Evolutionary conservation across 2,888 invertebrate genomes (phyloP), one percentile per base, ranked within the genome.

Genomic region (Leptopilina myrica): DNA sequence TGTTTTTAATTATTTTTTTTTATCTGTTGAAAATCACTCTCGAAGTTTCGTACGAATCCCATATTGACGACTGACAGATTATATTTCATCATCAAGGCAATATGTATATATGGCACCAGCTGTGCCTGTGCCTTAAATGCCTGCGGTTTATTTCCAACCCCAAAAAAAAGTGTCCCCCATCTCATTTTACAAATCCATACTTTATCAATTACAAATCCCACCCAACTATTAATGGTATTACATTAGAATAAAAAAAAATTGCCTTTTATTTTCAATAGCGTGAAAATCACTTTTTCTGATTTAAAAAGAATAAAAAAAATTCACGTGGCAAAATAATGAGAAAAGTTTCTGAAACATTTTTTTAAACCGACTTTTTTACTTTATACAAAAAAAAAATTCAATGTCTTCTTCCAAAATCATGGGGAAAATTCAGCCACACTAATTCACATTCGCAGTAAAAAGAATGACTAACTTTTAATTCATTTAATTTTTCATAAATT

Each of bases 51-150:
- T 56, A 9, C 73, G 53, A 73, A 40, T 33, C 73, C 73, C 73
- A 59, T n/a, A 26, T 56, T 53, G 33, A 56, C 56, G 56, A 56
- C 73, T 73, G 73, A 73, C 56, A 73, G 73, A 73, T 73, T 73
- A 56, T 56, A 26, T 59, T 73, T 56, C 73, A 56, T 56, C 73
- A 73, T 56, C 73, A 73, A 73, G 56, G 33, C 49, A 33, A 33
- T 33, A 33, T 33, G 33, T 33, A 33, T 33, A 33, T 49, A 33
- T 73, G 73, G 73, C 56, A 73, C 56, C 73, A 73, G 53, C 73
- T 73, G 73, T 56, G 73, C 53, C 73, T 73, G 73, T 56, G 73
- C 53, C 73, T 73, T 73, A 56, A 73, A 73, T 73, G 56, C 73
- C 56, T 69, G 73, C 6, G 73, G 73, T 56, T 56, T 53, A 73